Evolutionary conservation across 2,888 invertebrate genomes (phyloP).

Genomic region (Meta bourneti): DNA sequence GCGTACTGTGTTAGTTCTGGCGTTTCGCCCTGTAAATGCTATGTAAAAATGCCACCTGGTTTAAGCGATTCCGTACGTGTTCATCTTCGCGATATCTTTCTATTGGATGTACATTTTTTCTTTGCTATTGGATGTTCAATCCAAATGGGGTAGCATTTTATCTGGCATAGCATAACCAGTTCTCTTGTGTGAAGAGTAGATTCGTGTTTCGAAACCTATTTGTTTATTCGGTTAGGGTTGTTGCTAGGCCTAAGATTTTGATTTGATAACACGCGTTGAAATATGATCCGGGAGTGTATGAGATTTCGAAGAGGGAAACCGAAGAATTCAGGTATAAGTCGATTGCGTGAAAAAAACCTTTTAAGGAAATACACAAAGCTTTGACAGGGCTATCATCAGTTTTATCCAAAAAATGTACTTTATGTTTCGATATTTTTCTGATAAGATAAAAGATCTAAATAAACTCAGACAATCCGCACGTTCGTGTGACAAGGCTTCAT

Average conservation of each 20-base stretch:
- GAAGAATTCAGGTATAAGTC: no score
- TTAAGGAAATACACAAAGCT: no score
- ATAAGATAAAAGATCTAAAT: no score
- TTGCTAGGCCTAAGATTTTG: background rate
- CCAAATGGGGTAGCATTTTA: background rate
- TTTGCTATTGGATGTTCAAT: background rate
- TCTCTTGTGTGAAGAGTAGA: background rate
- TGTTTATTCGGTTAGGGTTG: background rate
- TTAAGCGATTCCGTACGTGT: background rate
- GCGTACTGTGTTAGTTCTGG: background rate
- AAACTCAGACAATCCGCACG: no score
- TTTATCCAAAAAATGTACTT: no score
- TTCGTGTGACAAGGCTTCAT: no score
- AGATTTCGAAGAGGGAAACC: no score
- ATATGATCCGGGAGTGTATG: background rate
- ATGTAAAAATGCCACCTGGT: background rate
- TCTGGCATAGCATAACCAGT: background rate
- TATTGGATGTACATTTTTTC: background rate
- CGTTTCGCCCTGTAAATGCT: background rate
- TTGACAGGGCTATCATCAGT: no score
- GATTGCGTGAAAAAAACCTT: no score
- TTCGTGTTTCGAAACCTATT: background rate
- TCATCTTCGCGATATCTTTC: background rate
- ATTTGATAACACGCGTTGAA: background rate
- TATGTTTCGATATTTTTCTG: no score